Base-by-base conservation (phyloP, 1,140 invertebrate genomes). In the Brachionus rotundiformis region DNA sequence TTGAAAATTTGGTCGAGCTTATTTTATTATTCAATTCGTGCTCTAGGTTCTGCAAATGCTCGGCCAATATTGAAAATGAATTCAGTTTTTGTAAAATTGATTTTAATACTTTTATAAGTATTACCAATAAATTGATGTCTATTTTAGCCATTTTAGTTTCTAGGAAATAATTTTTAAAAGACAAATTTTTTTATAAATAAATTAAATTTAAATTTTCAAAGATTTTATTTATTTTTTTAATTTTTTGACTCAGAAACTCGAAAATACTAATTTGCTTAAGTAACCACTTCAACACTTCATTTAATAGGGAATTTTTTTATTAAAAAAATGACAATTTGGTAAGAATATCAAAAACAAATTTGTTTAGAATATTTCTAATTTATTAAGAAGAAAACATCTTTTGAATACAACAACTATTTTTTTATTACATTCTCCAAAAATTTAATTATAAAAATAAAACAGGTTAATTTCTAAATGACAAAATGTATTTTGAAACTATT, bases 41-140 rank as follows among this genome's bases (percentile, higher is more conserved):
- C 23, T 44, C 68, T 25, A 7, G 36, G 10, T 73, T 25, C 44
- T 73, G 68, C 27, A 23, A 44, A 41, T 73, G 68, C 44, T 31
- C 36, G 8, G 68, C 36, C 36, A 44, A 27, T 25, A 73, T 73
- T 27, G 68, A 73, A 44, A 73, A 73, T 73, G 68, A 73, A 27
- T 23, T 29, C 6, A 73, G 19, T 73, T 68, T 68, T 68, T 44
- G 25, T 2, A 73, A 44, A 25, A 44, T 73, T 13, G 68, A 73
- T 27, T 73, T 73, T 1, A 73, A 68, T 68, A 68, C 63, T 33
- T 36, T 68, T 6, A 68, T 16, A 68, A 68, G 31, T 68, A 68
- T 68, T 33, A 36, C 63, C 16, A 19, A 19, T 33, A 68, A 68
- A 36, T 36, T 68, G 29, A 36, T 68, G 27, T 68, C 63, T 10